Percentiles rank a stretch among this genome's conserved stretches.
phyloP scores from a whole-genome alignment of 2,888 invertebrate genomes.

The Plebejus melissa region DNA sequence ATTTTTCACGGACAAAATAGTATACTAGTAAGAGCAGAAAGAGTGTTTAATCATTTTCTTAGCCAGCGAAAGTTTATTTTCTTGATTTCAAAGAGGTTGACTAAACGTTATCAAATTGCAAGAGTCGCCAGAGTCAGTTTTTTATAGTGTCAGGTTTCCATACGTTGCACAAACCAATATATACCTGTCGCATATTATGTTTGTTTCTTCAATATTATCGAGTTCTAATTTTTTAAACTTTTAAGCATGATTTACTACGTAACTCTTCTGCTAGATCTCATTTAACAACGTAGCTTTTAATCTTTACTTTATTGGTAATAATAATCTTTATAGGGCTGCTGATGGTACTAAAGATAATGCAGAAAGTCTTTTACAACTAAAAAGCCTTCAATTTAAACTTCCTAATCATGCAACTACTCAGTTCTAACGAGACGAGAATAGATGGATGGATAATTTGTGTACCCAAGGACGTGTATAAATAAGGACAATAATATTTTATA shows the following conservation, averaged over 20 bases:
- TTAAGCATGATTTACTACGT: neutral
- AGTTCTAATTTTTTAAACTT: too few species aligned
- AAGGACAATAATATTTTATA: slow-evolving; percentile 24
- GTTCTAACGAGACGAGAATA: neutral
- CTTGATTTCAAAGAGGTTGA: too few species aligned
- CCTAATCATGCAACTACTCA: neutral
- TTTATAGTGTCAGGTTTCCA: too few species aligned
- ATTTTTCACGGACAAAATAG: too few species aligned
- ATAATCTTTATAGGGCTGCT: neutral
- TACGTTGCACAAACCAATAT: too few species aligned
- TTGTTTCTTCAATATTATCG: neutral
- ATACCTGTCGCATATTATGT: too few species aligned
- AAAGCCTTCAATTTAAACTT: neutral
- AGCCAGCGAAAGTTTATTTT: too few species aligned
- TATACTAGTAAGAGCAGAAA: too few species aligned
- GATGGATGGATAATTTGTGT: neutral
- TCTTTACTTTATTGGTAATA: neutral
- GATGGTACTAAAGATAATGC: neutral
- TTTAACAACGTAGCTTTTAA: neutral
- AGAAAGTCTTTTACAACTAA: too few species aligned
- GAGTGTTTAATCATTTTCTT: too few species aligned
- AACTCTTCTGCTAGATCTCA: neutral
- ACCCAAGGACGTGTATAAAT: slow-evolving; percentile 23
- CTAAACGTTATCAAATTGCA: too few species aligned
- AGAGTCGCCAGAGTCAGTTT: too few species aligned